phyloP scores from a whole-genome alignment of 2,888 invertebrate species.

The Drosophila kambysellisi region DNA sequence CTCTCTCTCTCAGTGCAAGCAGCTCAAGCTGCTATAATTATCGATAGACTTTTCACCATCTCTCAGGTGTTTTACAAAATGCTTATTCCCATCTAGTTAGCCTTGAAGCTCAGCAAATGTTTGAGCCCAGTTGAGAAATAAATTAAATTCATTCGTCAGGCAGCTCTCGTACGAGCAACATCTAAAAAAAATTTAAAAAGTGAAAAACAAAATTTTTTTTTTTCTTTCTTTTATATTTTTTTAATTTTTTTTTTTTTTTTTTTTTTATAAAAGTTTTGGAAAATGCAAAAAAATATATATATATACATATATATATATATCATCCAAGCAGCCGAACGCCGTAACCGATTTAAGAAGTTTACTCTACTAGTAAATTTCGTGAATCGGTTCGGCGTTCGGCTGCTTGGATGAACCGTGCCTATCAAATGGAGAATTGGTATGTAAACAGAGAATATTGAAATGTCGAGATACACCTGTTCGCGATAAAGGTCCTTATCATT shows the following conservation, averaged over 20 bases:
- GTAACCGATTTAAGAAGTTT: too few relatives aligned
- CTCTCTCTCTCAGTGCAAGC: slow-evolving; percentile 8
- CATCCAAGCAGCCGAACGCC: too few relatives aligned
- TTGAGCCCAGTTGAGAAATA: too few relatives aligned
- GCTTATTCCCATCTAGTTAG: slow-evolving; percentile 7
- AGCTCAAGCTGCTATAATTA: neutral
- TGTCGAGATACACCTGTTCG: too few relatives aligned
- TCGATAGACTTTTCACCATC: neutral
- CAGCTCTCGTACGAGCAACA: slow-evolving; percentile 5
- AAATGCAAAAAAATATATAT: neutral
- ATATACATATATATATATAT: neutral
- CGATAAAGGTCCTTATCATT: too few relatives aligned
- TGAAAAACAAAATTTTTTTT: neutral
- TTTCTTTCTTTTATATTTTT: too few relatives aligned
- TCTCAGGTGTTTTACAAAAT: neutral
- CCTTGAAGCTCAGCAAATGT: neutral
- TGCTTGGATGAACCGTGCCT: too few relatives aligned
- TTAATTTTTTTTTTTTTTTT: too few relatives aligned
- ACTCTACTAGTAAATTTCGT: too few relatives aligned
- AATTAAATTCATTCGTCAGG: neutral
- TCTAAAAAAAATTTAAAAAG: neutral
- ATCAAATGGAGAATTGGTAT: too few relatives aligned
- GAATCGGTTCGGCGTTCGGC: too few relatives aligned
- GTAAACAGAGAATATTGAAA: too few relatives aligned
- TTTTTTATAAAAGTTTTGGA: neutral